These are phyloP conservation scores for Cyclophora albipunctata DNA, from an alignment of 2,888 invertebrate species.

Conservation along the genomic window DNA sequence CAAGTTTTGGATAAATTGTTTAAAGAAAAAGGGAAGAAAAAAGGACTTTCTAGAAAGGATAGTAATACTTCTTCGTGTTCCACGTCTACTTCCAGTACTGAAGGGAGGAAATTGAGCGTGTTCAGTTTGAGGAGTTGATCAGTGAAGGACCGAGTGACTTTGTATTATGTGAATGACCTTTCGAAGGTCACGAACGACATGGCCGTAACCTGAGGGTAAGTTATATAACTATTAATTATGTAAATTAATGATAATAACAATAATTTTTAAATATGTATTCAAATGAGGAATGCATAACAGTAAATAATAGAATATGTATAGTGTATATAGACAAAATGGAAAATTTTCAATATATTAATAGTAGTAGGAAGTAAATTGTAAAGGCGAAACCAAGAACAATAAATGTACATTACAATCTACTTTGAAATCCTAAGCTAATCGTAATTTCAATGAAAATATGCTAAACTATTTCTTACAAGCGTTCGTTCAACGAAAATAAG, in stretches of 20 bases:
- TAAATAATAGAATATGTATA: not conserved
- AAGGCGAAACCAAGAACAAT: not conserved
- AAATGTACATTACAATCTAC: too few relatives aligned
- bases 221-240: not conserved
- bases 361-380: not conserved
- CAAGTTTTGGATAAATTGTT: constrained; percentile 78
- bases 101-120: constrained; percentile 23
- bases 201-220: not conserved
- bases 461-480: too few relatives aligned
- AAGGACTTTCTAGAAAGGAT: constrained; percentile 42
- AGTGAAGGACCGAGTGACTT: constrained; percentile 18
- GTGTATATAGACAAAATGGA: not conserved
- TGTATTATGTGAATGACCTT: constrained; percentile 19
- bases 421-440: too few relatives aligned
- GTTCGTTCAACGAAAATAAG: too few relatives aligned
- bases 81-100: constrained; percentile 27
- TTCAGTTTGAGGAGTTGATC: constrained; percentile 28
- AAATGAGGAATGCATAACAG: not conserved
- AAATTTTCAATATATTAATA: not conserved
- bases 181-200: constrained; percentile 20
- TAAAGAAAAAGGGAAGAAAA: constrained; percentile 40
- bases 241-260: not conserved
- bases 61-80: constrained; percentile 43
- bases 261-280: not conserved
- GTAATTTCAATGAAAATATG: not conserved